Evolutionary conservation across 2,113 vertebrate species (phyloP).

Genomic region (Marmota flaviventris): DNA sequence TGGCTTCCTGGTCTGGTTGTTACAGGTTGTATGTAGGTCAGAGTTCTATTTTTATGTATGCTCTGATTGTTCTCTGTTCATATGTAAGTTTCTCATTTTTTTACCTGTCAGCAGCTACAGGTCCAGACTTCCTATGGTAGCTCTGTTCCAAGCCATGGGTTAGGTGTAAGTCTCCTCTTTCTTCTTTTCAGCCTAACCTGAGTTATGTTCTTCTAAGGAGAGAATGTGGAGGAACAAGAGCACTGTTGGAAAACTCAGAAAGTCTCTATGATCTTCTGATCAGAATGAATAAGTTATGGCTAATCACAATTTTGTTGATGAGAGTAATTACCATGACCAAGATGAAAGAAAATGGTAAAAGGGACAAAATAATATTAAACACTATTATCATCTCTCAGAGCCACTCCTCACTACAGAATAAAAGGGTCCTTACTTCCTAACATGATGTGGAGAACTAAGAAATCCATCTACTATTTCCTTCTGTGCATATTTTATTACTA

Average conservation of each 20-base stretch:
- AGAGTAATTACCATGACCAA: neutral
- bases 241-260: neutral
- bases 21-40: neutral
- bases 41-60: neutral
- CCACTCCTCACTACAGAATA: neutral
- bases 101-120: neutral
- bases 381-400: neutral
- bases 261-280: neutral
- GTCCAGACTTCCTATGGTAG: neutral
- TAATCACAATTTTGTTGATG: neutral
- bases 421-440: neutral
- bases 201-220: neutral
- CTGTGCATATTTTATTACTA: neutral
- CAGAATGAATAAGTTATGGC: neutral
- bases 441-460: neutral
- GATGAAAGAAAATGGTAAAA: neutral
- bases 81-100: neutral
- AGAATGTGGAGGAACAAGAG: neutral
- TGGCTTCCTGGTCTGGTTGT: neutral
- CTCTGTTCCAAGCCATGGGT: neutral
- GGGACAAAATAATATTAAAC: neutral
- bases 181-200: neutral
- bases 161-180: neutral
- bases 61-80: neutral
- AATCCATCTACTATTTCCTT: neutral